These are phyloP conservation scores for Alouatta palliata DNA, from an alignment of 2,113 vertebrate genomes.

Conservation along the genomic window DNA sequence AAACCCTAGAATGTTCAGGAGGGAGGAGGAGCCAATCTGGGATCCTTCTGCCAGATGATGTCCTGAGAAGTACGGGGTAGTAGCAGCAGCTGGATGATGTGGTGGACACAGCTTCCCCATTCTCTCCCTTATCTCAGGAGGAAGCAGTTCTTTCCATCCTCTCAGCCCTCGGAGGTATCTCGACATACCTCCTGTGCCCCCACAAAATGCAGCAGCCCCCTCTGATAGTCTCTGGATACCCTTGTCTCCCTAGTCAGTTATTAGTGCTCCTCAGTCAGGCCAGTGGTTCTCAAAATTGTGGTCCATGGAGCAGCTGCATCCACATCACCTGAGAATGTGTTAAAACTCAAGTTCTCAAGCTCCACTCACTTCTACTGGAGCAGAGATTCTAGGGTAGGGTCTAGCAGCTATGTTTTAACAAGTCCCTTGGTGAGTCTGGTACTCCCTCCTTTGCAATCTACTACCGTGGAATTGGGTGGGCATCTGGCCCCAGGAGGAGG, in stretches of 20 bases:
- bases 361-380: too few species aligned
- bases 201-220: background rate
- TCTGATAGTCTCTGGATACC: background rate
- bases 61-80: accelerated
- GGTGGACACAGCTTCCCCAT: background rate
- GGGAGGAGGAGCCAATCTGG: background rate
- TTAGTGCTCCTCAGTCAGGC: background rate
- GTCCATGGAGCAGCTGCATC: background rate
- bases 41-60: background rate
- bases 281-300: background rate
- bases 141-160: background rate
- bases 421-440: background rate
- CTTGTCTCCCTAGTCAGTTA: background rate
- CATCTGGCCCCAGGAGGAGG: background rate
- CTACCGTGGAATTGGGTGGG: too few species aligned
- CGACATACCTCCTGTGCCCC: background rate
- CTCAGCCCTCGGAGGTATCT: background rate
- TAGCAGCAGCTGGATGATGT: too few species aligned
- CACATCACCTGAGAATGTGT: background rate
- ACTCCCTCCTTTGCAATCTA: background rate
- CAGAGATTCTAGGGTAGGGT: background rate
- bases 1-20: background rate
- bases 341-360: background rate
- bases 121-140: background rate
- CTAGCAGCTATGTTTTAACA: background rate